phyloP scores from a whole-genome alignment of 2,888 invertebrate genomes.

The Phortica magna region DNA sequence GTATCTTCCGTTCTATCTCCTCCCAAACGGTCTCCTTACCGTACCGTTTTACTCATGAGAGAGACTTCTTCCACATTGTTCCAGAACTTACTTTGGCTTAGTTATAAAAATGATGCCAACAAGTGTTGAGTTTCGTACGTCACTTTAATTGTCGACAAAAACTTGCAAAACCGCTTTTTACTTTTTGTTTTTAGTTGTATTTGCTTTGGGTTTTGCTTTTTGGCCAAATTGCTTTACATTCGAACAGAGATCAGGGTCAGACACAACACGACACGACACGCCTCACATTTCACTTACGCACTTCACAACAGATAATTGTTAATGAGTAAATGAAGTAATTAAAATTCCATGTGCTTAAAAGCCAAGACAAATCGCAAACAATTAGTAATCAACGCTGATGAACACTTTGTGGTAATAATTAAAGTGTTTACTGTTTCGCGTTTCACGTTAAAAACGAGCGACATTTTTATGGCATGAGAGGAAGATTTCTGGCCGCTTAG shows the following conservation, averaged over 20 bases:
- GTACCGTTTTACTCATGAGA: too few relatives aligned
- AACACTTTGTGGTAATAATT: background rate
- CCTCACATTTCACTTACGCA: background rate
- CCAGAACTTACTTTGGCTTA: too few relatives aligned
- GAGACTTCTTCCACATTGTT: too few relatives aligned
- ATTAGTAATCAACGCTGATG: background rate
- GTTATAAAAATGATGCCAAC: too few relatives aligned
- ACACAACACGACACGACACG: background rate
- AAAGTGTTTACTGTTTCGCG: background rate
- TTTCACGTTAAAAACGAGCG: background rate
- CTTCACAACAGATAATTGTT: background rate
- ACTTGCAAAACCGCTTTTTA: too few relatives aligned
- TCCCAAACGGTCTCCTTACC: too few relatives aligned
- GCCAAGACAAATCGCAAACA: background rate
- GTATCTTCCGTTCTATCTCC: too few relatives aligned
- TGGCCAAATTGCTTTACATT: background rate
- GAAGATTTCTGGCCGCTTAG: background rate
- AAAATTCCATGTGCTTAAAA: background rate
- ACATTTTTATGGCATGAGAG: background rate
- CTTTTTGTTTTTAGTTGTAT: too few relatives aligned
- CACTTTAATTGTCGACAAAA: too few relatives aligned
- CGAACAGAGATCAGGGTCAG: conserved; percentile 31
- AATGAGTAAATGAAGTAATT: background rate
- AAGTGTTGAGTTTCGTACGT: too few relatives aligned
- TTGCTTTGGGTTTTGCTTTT: too few relatives aligned